A percentile compares a stretch with the other conserved stretches of the same genome.
Evolutionary conservation across 2,113 vertebrate genomes (phyloP).

Genomic region (Hemibagrus wyckioides): DNA sequence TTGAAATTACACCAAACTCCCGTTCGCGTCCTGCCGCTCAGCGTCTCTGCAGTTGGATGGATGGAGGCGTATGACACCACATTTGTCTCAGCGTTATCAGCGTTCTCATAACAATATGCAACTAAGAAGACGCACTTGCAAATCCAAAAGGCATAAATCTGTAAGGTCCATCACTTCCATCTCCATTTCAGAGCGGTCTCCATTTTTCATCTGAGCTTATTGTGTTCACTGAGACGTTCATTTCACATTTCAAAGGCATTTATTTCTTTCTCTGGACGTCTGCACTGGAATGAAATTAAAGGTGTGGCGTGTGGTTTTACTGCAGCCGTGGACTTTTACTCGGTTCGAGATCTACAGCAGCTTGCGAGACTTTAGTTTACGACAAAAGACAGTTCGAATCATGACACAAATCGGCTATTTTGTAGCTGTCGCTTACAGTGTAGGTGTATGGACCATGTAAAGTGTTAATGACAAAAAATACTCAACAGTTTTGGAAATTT

Average conservation of each 20-base stretch:
- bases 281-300: not conserved
- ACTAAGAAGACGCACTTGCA: slow-evolving; percentile 35
- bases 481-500: not conserved
- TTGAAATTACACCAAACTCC: slow-evolving; percentile 54
- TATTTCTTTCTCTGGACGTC: not conserved
- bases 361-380: not conserved
- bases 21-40: slow-evolving; percentile 49
- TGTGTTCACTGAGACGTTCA: slow-evolving; percentile 15
- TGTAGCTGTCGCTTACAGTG: not conserved
- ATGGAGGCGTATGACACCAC: slow-evolving; percentile 29
- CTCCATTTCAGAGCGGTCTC: slow-evolving; percentile 15
- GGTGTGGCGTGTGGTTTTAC: not conserved
- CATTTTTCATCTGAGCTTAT: not conserved
- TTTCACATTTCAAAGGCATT: not conserved
- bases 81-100: slow-evolving; percentile 27
- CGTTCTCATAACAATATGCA: slow-evolving; percentile 37
- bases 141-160: slow-evolving; percentile 38
- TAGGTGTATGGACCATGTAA: not conserved
- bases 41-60: slow-evolving; percentile 9
- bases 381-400: not conserved
- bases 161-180: slow-evolving; percentile 3
- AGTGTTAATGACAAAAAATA: not conserved
- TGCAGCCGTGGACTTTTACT: not conserved
- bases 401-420: not conserved
- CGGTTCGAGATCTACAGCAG: not conserved